phyloP scores from a whole-genome alignment of 2,888 invertebrate genomes.

The Orgyia antiqua region DNA sequence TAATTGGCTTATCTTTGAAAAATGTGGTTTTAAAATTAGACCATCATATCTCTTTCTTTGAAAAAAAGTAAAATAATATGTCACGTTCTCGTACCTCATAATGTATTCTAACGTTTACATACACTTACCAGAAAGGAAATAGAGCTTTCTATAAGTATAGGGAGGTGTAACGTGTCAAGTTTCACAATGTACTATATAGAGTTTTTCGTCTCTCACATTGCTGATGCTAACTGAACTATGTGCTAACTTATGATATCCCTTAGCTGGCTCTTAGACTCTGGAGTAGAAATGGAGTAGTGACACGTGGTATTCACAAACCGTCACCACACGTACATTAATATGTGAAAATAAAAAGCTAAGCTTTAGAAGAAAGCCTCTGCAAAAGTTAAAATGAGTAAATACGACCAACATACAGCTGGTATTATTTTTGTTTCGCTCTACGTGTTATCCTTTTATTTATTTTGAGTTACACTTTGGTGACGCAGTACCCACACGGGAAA shows the following conservation, averaged over 20 bases:
- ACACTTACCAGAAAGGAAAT: conserved; percentile 22
- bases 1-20: too few species aligned
- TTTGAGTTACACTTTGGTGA: conserved; percentile 20
- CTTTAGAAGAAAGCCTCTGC: too few species aligned
- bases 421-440: conserved; percentile 6
- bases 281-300: too few species aligned
- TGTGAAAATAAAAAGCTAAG: not conserved
- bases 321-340: too few species aligned
- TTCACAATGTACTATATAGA: conserved; percentile 25
- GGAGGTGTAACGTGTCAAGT: conserved; percentile 30
- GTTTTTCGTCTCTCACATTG: too few species aligned
- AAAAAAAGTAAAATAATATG: too few species aligned
- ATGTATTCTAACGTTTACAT: conserved; percentile 20
- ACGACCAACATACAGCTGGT: not conserved
- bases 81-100: conserved; percentile 23
- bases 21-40: too few species aligned
- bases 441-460: conserved; percentile 19
- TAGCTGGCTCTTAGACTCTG: too few species aligned
- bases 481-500: conserved; percentile 19
- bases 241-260: too few species aligned
- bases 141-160: conserved; percentile 18
- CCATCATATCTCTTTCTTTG: too few species aligned
- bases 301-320: too few species aligned
- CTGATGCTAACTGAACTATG: too few species aligned
- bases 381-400: not conserved